Conservation (phyloP, 2,113 vertebrate genomes). For the Chinchilla lanigera region DNA sequence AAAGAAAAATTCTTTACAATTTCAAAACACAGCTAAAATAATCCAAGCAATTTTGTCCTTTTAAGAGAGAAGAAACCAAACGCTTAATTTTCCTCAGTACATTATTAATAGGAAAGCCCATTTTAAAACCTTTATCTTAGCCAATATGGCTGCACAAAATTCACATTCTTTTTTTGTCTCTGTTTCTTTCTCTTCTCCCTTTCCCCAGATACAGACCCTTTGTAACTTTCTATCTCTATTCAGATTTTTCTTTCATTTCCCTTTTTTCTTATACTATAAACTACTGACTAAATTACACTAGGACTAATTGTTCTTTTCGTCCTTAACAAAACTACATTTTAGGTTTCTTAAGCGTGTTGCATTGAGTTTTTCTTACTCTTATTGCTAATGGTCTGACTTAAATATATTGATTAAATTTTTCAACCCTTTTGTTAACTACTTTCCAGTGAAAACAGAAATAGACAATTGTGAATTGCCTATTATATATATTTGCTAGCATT, state of each 20-base stretch:
- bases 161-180: neutral
- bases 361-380: neutral
- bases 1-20: neutral
- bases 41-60: neutral
- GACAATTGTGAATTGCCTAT: neutral
- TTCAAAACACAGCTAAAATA: neutral
- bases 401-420: slow-evolving; percentile 15
- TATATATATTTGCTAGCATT: neutral
- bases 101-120: neutral
- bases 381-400: neutral
- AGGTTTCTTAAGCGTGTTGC: neutral
- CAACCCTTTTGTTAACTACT: neutral
- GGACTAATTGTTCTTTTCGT: neutral
- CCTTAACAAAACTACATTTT: neutral
- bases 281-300: neutral
- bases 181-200: neutral
- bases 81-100: neutral
- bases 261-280: neutral
- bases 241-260: neutral
- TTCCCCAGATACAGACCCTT: neutral
- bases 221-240: neutral
- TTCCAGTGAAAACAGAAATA: neutral
- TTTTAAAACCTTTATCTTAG: neutral
- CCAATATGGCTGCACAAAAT: neutral
- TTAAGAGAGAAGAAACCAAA: neutral